phyloP scores from a whole-genome alignment of 1,140 invertebrate species.

The Drosophila ananassae region DNA sequence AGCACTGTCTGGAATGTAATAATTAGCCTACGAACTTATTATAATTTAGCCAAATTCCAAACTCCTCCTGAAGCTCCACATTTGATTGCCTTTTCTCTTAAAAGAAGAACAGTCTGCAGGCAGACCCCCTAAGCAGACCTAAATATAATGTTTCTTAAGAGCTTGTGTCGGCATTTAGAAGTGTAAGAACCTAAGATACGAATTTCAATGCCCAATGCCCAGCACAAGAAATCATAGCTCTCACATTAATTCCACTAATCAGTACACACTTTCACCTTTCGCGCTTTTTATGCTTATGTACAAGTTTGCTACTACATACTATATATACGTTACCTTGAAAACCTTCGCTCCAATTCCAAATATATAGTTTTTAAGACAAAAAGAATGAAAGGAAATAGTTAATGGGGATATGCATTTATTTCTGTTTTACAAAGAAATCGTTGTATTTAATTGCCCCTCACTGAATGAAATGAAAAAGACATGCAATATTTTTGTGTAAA shows the following conservation, averaged over 20 bases:
- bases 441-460: conserved; percentile 50
- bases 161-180: conserved; percentile 59
- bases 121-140: conserved; percentile 66
- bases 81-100: conserved; percentile 65
- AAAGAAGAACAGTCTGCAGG: conserved; percentile 70
- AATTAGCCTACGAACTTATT: conserved; percentile 56
- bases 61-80: conserved; percentile 39
- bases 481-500: conserved; percentile 49
- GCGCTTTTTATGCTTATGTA: conserved; percentile 40
- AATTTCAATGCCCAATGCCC: conserved; percentile 45
- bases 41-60: conserved; percentile 79
- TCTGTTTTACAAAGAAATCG: conserved; percentile 40
- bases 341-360: conserved; percentile 81
- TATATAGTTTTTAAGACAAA: conserved; percentile 69
- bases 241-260: conserved; percentile 60
- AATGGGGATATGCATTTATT: conserved; percentile 20
- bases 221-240: conserved; percentile 40
- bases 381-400: conserved; percentile 11
- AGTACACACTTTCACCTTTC: neutral
- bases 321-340: conserved; percentile 47
- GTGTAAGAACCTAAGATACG: conserved; percentile 22
- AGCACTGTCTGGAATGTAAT: conserved; percentile 34
- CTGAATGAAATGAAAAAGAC: conserved; percentile 48
- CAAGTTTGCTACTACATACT: conserved; percentile 47
- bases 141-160: conserved; percentile 54